Percentiles rank a stretch among this genome's conserved stretches.
These are phyloP conservation scores for Drosophila melanosoma DNA, from an alignment of 2,888 invertebrate species.

Conservation along the genomic window DNA sequence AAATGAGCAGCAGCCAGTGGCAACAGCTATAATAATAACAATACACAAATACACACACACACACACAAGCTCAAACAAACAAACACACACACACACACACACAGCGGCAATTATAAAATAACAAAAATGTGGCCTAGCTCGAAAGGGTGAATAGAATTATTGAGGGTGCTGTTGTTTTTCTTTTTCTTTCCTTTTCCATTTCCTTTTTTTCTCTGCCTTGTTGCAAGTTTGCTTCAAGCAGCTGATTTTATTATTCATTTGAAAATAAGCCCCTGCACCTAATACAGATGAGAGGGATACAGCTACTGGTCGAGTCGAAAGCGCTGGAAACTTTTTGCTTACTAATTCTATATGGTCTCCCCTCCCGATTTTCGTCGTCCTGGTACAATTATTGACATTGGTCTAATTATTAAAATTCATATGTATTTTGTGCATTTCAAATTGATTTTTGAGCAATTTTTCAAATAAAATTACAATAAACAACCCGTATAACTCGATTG, in stretches of 20 bases:
- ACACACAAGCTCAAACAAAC: neutral
- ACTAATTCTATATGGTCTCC: neutral
- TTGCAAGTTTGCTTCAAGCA: conserved; percentile 25
- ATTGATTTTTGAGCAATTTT: conserved; percentile 36
- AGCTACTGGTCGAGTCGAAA: neutral
- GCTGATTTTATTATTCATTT: conserved; percentile 46
- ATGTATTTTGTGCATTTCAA: conserved; percentile 21
- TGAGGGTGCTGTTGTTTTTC: neutral
- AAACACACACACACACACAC: conserved; percentile 3
- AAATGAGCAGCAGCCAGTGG: conserved; percentile 61
- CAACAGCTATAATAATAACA: conserved; percentile 33
- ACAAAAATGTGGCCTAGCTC: conserved; percentile 63
- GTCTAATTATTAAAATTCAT: conserved; percentile 18
- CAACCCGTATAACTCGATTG: conserved; percentile 1
- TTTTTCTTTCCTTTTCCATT: neutral
- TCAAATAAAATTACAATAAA: conserved; percentile 23
- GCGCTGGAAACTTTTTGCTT: neutral
- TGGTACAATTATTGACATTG: conserved; percentile 39
- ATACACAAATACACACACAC: conserved; percentile 8
- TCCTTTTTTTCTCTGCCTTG: conserved; percentile 19
- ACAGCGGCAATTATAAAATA: conserved; percentile 73
- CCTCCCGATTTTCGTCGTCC: neutral
- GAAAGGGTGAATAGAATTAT: conserved; percentile 22
- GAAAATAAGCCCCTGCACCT: conserved; percentile 27
- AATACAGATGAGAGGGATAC: neutral